Conservation (phyloP, 2,888 invertebrate species). For the Phymatocera aterrima region DNA sequence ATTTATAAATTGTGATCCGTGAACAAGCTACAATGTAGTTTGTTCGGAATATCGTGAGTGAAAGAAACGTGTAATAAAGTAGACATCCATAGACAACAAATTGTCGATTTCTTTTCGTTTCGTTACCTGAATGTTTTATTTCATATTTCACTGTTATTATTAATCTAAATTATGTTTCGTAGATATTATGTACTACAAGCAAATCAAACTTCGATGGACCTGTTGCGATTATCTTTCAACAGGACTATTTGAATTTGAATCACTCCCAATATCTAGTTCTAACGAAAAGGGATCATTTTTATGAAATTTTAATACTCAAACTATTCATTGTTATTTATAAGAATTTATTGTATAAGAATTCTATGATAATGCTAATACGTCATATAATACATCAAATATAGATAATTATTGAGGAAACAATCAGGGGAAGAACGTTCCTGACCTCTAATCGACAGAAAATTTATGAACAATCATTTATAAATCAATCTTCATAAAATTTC, state of each 20-base stretch:
- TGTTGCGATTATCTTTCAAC: background rate
- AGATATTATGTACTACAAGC: background rate
- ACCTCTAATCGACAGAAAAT: conserved; percentile 10
- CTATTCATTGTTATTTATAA: conserved; percentile 32
- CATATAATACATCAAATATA: conserved; percentile 5
- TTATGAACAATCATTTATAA: conserved; percentile 11
- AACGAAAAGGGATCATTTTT: conserved; percentile 27
- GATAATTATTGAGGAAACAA: conserved; percentile 16
- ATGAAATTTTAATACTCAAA: conserved; percentile 28
- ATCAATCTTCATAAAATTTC: background rate
- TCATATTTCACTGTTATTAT: conserved; percentile 4
- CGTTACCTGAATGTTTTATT: background rate
- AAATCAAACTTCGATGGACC: background rate
- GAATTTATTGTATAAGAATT: no score
- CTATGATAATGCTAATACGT: background rate
- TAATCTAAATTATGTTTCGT: background rate
- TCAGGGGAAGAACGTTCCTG: background rate
- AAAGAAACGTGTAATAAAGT: conserved; percentile 74
- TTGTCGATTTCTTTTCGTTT: conserved; percentile 41
- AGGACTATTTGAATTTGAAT: background rate
- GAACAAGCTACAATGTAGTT: conserved; percentile 74
- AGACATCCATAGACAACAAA: conserved; percentile 69
- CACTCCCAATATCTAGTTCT: background rate
- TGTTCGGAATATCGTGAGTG: conserved; percentile 72
- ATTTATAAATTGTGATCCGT: conserved; percentile 71